Evolutionary conservation across 2,888 invertebrate species (phyloP), one percentile per base, ranked within the genome.

Genomic region (Cistogaster globosa): DNA sequence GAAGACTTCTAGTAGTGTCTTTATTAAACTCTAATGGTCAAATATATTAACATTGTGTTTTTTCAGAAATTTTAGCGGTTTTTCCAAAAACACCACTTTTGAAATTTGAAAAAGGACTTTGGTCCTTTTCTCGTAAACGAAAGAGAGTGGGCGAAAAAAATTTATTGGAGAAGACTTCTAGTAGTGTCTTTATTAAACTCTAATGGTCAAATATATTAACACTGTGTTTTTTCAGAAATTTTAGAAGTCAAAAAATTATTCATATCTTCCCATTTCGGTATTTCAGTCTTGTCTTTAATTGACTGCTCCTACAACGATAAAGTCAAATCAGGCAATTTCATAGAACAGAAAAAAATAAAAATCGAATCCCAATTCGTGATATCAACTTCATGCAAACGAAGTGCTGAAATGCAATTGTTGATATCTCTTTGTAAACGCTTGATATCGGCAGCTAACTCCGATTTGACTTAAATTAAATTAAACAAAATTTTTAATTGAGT

Each of bases 141-240:
- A n/a, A n/a, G n/a, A n/a, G n/a, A n/a, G n/a, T n/a, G n/a, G n/a
- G n/a, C n/a, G n/a, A n/a, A n/a, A n/a, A n/a, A 1, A 1, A 26
- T 26, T 4, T 26, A 26, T 2, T 26, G 26, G 4, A 2, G 2
- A 26, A 26, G 2, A 26, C 26, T 26, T 2, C 26, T 26, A 26
- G 26, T 26, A 26, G 2, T 26, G 4, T 1, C 1, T 26, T 26
- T 26, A 4, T 26, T 26, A 26, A 26, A 26, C 26, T 26, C 26
- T 26, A n/a, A n/a, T n/a, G n/a, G n/a, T n/a, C n/a, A n/a, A n/a
- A n/a, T n/a, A n/a, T n/a, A n/a, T n/a, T n/a, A n/a, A n/a, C 26
- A 2, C 26, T 26, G 26, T 26, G 53, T 78, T 71, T 82, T 78
- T 7, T 82, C n/a, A 1, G 71, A 74, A 22, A 75, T 79, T 12